A percentile compares a stretch with the other conserved stretches of the same genome.
Evolutionary conservation across 2,888 invertebrate species (phyloP).

Genomic region (Mythimna impura): DNA sequence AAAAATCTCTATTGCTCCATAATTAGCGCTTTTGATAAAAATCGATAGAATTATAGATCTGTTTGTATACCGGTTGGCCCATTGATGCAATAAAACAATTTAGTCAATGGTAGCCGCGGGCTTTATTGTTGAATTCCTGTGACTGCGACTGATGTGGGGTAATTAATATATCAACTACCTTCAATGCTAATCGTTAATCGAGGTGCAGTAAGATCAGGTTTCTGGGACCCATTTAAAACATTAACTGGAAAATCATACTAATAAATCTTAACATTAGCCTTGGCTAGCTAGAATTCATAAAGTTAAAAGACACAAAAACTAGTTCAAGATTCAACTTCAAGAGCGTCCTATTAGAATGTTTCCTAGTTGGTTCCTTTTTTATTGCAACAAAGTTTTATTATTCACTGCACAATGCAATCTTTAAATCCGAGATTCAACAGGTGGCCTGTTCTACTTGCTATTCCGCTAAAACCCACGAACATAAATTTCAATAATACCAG

Average conservation of each 20-base stretch:
- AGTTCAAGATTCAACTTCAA: slow-evolving; percentile 23
- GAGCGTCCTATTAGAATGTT: slow-evolving; percentile 33
- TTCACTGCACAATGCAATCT: slow-evolving; percentile 62
- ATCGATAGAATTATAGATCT: slow-evolving; percentile 1
- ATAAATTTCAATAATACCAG: slow-evolving; percentile 56
- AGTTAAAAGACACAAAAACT: slow-evolving; percentile 18
- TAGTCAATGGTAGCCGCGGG: slow-evolving; percentile 20
- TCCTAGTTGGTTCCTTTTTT: slow-evolving; percentile 46
- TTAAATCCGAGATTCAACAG: slow-evolving; percentile 58
- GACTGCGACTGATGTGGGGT: slow-evolving; percentile 22
- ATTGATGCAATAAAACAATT: slow-evolving; percentile 25
- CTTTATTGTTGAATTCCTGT: slow-evolving; percentile 36
- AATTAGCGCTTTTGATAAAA: slow-evolving; percentile 10
- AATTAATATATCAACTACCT: slow-evolving; percentile 47
- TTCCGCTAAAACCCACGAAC: slow-evolving; percentile 52
- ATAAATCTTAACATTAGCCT: slow-evolving; percentile 21
- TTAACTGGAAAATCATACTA: slow-evolving; percentile 23
- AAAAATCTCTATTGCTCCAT: neutral
- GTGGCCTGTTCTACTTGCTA: slow-evolving; percentile 50
- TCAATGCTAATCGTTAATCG: slow-evolving; percentile 33
- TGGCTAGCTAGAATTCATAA: slow-evolving; percentile 25
- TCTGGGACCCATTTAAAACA: slow-evolving; percentile 21
- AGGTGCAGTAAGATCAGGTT: slow-evolving; percentile 33
- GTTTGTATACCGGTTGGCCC: neutral
- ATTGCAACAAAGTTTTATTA: slow-evolving; percentile 55